Percentiles rank a stretch among this genome's conserved stretches.
Evolutionary conservation across 2,888 invertebrate genomes (phyloP).

Genomic region (Uloborus plumipes): DNA sequence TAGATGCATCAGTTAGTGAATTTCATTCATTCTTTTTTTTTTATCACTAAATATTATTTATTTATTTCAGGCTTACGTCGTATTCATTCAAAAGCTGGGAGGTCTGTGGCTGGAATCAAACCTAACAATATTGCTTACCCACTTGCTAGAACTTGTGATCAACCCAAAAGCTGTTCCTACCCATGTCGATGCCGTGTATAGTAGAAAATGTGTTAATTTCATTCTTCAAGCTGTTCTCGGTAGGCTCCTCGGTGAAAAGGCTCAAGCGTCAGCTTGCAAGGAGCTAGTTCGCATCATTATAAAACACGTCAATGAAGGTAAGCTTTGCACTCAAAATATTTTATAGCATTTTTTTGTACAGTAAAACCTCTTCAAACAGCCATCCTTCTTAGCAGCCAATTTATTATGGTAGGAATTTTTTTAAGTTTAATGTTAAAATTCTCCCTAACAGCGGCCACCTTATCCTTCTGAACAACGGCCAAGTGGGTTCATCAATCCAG

Average conservation of each 20-base stretch:
- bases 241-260: constrained; percentile 95
- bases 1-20: not conserved
- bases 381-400: no score
- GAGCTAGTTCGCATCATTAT: constrained; percentile 89
- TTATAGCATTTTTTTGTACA: no score
- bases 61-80: constrained; percentile 86
- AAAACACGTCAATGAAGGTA: constrained; percentile 64
- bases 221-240: constrained; percentile 92
- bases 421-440: no score
- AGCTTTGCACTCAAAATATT: not conserved
- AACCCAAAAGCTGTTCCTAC: constrained; percentile 96
- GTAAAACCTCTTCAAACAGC: no score
- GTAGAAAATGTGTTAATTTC: constrained; percentile 96
- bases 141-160: constrained; percentile 90
- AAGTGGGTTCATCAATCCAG: no score
- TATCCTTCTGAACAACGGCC: no score
- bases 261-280: constrained; percentile 91
- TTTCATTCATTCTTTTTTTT: no score
- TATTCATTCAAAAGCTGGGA: constrained; percentile 93
- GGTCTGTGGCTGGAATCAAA: constrained; percentile 95
- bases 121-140: constrained; percentile 85
- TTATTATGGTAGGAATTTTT: no score
- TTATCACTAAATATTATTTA: not conserved
- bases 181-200: constrained; percentile 97
- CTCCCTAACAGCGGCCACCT: no score